A percentile compares a stretch with the other conserved stretches of the same genome.
phyloP scores from a whole-genome alignment of 1,140 invertebrate genomes.

The Ceratina japonica region DNA sequence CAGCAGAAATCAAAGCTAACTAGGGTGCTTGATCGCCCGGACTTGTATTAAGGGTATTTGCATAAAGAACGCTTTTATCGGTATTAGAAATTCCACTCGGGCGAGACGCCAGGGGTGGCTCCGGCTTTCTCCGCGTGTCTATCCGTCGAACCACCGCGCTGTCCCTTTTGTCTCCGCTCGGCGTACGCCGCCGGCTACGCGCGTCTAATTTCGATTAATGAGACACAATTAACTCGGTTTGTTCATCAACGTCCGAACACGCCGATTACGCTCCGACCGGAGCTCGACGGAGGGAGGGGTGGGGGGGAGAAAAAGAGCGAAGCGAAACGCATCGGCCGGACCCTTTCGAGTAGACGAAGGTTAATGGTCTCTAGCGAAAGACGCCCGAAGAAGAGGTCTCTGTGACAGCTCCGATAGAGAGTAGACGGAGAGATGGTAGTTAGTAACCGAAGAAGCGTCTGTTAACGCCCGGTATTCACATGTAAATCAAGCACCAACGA shows the following conservation, averaged over 20 bases:
- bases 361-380: conserved; percentile 70
- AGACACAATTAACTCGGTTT: conserved; percentile 38
- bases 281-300: no score
- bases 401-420: conserved; percentile 56
- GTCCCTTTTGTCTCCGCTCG: not conserved
- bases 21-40: conserved; percentile 48
- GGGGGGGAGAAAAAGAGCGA: not conserved
- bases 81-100: conserved; percentile 45
- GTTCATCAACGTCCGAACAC: conserved; percentile 38
- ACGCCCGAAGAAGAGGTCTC: conserved; percentile 61
- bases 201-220: conserved; percentile 46
- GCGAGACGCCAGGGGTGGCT: conserved; percentile 1
- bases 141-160: no score
- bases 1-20: conserved; percentile 48
- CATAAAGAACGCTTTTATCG: conserved; percentile 39
- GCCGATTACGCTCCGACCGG: not conserved
- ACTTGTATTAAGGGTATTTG: conserved; percentile 47
- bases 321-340: not conserved
- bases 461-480: conserved; percentile 76
- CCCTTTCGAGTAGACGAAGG: conserved; percentile 60
- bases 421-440: conserved; percentile 56
- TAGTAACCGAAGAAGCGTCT: conserved; percentile 71
- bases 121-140: not conserved
- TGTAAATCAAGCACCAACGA: conserved; percentile 70
- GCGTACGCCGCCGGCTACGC: not conserved